Evolutionary conservation across 2,888 invertebrate species (phyloP), one percentile per base, ranked within the genome.

Genomic region (Acronicta psi): DNA sequence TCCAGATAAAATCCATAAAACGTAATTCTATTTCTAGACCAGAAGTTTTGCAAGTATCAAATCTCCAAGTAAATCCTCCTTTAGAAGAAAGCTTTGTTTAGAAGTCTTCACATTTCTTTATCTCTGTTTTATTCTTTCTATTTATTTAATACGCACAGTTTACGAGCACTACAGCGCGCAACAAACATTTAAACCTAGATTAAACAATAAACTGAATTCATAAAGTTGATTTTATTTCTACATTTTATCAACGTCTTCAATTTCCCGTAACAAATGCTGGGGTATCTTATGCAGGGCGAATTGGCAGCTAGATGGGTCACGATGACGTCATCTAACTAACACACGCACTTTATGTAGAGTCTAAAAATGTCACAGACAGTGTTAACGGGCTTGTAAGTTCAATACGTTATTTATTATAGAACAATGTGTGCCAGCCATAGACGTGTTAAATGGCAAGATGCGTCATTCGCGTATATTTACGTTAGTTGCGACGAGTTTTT

Each of bases 351-450:
- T 69, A 60, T 73, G 61, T 64, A 60, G 57, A 59, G 63, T 69
- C 74, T 74, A 74, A 74, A 74, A 69, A 76, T 74, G 77, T 69
- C 74, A 76, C 74, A 73, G 73, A 73, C 75, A 46, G 59, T 62
- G 61, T 75, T 73, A 75, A 69, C 73, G 62, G 49, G 54, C 63
- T 69, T 34, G 53, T 73, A 67, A 61, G 74, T 74, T 76, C 74
- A 76, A 76, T 76, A 67, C 60, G 63, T 69, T 73, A 73, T 74
- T 74, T 76, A 66, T 69, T 69, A 69, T 53, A 73, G 73, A 75
- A 73, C 69, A 75, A 73, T 72, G 59, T 65, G 46, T 60, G 68
- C 62, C 51, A 46, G 42, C 44, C 66, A 76, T 56, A 73, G 76
- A 73, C 17, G 43, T 73, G 47, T 46, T 56, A 66, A 63, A 69